Conservation (phyloP, 2,888 invertebrate genomes). For the Drosophila pullipes region DNA sequence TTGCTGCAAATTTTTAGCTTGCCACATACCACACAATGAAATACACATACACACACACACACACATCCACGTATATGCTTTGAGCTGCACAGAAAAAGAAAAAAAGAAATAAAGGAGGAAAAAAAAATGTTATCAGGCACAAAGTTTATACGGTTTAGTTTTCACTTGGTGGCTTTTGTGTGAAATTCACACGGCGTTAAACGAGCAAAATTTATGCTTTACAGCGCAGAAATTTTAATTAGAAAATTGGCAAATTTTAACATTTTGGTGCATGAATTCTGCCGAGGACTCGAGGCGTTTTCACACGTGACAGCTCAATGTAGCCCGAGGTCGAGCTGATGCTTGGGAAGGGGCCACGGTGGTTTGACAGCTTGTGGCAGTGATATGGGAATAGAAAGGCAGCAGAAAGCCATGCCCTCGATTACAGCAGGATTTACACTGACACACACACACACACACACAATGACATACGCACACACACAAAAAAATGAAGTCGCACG, state of each 20-base stretch:
- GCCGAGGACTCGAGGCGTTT: constrained; percentile 40
- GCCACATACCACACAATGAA: constrained; percentile 18
- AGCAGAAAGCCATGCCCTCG: constrained; percentile 64
- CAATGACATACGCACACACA: neutral
- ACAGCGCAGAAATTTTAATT: constrained; percentile 80
- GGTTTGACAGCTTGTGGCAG: constrained; percentile 53
- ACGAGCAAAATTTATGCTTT: constrained; percentile 76
- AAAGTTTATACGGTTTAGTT: constrained; percentile 44
- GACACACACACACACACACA: constrained; percentile 18
- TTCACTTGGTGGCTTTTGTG: constrained; percentile 46
- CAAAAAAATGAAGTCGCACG: constrained; percentile 78
- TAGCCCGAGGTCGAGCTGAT: constrained; percentile 27
- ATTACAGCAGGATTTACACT: constrained; percentile 40
- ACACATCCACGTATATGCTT: constrained; percentile 14
- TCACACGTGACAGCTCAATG: constrained; percentile 78
- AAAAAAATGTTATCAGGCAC: constrained; percentile 28
- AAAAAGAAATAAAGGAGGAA: neutral
- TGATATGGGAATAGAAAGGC: constrained; percentile 59
- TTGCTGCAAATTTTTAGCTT: constrained; percentile 24
- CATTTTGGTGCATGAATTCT: constrained; percentile 25
- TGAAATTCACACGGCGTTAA: constrained; percentile 66
- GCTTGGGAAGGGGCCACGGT: constrained; percentile 1
- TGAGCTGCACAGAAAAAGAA: constrained; percentile 12
- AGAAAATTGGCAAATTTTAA: constrained; percentile 79
- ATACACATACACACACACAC: neutral